Evolutionary conservation across 2,113 vertebrate genomes (phyloP).

Genomic region (Carassius carassius): DNA sequence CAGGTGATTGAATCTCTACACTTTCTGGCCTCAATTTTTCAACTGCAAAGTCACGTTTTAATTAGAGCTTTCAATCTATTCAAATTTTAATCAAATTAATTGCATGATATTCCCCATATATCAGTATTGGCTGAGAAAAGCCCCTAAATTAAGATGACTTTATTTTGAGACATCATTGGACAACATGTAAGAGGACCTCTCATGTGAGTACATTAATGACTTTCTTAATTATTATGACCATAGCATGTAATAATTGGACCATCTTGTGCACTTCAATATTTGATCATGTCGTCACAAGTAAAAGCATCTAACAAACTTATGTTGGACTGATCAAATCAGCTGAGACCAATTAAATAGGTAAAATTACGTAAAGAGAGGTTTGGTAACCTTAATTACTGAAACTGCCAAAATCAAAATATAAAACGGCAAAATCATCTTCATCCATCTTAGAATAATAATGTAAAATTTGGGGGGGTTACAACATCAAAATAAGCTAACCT

Average conservation of each 20-base stretch:
- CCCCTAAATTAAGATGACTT: background rate
- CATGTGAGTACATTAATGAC: no score
- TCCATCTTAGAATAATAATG: no score
- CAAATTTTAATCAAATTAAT: background rate
- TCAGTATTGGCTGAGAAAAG: background rate
- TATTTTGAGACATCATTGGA: background rate
- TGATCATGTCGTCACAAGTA: background rate
- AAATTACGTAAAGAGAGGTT: background rate
- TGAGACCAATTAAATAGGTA: background rate
- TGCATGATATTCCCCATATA: background rate
- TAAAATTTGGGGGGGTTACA: no score
- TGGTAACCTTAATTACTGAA: no score
- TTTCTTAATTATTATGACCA: no score
- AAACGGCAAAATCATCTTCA: no score
- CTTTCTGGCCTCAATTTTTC: slow-evolving; percentile 20
- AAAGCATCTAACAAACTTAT: no score
- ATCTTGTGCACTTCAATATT: background rate
- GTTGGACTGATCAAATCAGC: no score
- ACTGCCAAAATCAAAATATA: no score
- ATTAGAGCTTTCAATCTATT: slow-evolving; percentile 1
- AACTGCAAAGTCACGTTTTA: background rate
- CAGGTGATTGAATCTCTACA: slow-evolving; percentile 9
- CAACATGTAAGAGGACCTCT: background rate
- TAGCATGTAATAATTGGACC: no score
- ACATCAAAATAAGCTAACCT: slow-evolving; percentile 75